These are phyloP conservation scores for Lasioglossum oenotherae DNA, from an alignment of 2,888 invertebrate genomes.

Conservation along the genomic window DNA sequence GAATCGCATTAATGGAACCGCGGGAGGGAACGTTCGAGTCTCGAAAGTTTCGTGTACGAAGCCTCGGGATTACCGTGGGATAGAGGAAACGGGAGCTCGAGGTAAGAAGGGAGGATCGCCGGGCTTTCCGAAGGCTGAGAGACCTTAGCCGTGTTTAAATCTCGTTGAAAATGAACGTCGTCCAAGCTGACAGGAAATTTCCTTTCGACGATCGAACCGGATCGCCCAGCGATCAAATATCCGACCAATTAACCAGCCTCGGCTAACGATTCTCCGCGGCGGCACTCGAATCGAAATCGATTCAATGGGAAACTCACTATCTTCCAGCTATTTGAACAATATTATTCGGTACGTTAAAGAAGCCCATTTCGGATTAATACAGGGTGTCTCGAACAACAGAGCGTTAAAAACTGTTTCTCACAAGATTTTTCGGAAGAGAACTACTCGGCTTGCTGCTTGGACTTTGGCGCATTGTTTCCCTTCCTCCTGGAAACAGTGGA, in stretches of 20 bases:
- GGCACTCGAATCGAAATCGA: not conserved
- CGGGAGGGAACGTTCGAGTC: not conserved
- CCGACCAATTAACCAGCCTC: conserved; percentile 47
- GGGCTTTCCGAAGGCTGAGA: not conserved
- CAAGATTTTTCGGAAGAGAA: not conserved
- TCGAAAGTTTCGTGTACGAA: conserved; percentile 5
- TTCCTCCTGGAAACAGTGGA: not conserved
- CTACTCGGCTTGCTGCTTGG: not conserved
- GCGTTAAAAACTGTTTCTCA: not conserved
- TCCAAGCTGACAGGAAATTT: conserved; percentile 45
- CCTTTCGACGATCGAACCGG: conserved; percentile 53
- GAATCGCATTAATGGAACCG: conserved; percentile 10
- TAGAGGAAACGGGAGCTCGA: not conserved
- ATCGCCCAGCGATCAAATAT: conserved; percentile 52
- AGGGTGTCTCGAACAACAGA: no score
- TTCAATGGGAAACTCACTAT: not conserved
- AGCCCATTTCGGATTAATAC: no score
- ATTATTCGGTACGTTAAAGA: not conserved
- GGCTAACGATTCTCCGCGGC: conserved; percentile 13
- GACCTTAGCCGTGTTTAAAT: conserved; percentile 38
- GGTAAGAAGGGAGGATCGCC: not conserved
- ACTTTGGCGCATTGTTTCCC: not conserved
- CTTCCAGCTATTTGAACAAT: not conserved
- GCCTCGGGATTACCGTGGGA: not conserved
- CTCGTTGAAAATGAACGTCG: conserved; percentile 47